Percentiles rank a stretch among this genome's conserved stretches.
These are phyloP conservation scores for Sphaeridia pumilis DNA, from an alignment of 2,888 invertebrate genomes.

Conservation along the genomic window DNA sequence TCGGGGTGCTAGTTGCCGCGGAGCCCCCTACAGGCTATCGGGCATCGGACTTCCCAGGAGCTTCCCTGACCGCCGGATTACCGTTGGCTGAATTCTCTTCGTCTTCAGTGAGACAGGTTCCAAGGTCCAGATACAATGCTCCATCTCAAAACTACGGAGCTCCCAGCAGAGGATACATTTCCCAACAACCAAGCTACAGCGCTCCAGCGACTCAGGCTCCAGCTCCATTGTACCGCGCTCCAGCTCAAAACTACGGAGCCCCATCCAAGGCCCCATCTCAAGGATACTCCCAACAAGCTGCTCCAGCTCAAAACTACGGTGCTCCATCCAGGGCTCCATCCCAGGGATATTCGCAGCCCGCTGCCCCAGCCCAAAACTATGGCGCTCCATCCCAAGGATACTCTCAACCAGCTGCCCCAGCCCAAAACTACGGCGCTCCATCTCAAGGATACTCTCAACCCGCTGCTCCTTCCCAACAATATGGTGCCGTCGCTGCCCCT, in stretches of 20 bases:
- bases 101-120: neutral
- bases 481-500: neutral
- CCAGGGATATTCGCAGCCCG: neutral
- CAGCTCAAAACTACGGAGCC: conserved; percentile 5
- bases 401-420: neutral
- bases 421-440: conserved; percentile 6
- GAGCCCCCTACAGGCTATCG: conserved; percentile 29
- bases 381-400: neutral
- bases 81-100: conserved; percentile 14
- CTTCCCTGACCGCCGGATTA: conserved; percentile 1
- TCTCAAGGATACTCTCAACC: conserved; percentile 21
- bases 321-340: conserved; percentile 6
- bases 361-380: neutral
- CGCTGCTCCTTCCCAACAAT: conserved; percentile 19
- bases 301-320: neutral
- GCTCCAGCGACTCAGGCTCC: too few species aligned
- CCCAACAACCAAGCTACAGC: neutral
- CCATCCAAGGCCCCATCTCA: conserved; percentile 1
- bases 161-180: too few species aligned
- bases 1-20: conserved; percentile 37
- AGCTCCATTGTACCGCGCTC: neutral
- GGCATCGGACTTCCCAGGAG: neutral
- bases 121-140: neutral
- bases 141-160: conserved; percentile 6
- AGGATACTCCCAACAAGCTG: neutral